Base-by-base conservation (phyloP, 30 jellyfish, hydroid and myxozoan genomes). In the Turritopsis rubra region DNA sequence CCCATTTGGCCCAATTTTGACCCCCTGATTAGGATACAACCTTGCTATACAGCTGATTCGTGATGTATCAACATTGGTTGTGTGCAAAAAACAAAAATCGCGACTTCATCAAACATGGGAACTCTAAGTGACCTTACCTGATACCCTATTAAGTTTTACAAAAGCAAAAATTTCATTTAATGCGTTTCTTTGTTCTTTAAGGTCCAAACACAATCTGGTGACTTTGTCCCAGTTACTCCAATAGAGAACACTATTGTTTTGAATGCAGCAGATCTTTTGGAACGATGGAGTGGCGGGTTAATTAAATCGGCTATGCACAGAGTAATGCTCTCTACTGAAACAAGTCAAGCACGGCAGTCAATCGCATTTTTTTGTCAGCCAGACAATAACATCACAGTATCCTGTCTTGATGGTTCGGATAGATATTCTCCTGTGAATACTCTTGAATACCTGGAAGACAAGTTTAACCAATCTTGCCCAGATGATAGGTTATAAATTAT, bases 331-430 rank as follows among this genome's bases (percentile, higher is more conserved):
- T 20, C 84, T 26, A 21, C 75, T 28, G 66, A 27, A n/a, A 19
- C 23, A n/a, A 20, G 52, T 8, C 53, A 17, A 18, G 29, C 84
- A 13, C 21, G 84, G 68, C 84, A 76, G 28, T 76, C 84, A n/a
- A 28, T 76, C 19, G 84, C 84, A 28, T 76, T 76, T 52, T 76
- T 76, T 52, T 28, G 72, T 18, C 84, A 76, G n/a, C 84, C 84
- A 76, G 53, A 76, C 28, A 26, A 28, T 65, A 16, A 76, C 28
- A 76, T 54, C 18, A 22, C 21, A 21, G 53, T 76, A 8, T 23
- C 25, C 1, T 29, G n/a, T 18, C 23, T 28, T 28, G 84, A 76
- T 28, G 84, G 60, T 41, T 41, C 60, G 13, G 60, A 41, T 41
- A 41, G 60, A 41, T 41, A 41, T 41, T 41, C 60, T 3, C 9